Percentiles rank a stretch among this genome's conserved stretches.
These are phyloP conservation scores for Agriotes lineatus DNA, from an alignment of 2,888 invertebrate species.

Conservation along the genomic window DNA sequence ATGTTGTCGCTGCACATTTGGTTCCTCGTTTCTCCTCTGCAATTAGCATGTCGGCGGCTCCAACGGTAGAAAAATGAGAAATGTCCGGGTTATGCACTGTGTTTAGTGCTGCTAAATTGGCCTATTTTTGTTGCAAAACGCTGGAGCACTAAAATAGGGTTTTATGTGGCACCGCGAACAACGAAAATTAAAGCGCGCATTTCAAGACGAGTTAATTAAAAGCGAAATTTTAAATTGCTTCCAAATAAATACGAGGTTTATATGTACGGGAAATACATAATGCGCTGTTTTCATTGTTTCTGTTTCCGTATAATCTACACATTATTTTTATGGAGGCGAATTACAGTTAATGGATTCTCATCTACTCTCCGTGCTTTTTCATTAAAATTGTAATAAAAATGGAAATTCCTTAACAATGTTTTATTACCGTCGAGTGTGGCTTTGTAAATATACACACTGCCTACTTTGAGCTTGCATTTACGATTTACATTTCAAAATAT, in stretches of 20 bases:
- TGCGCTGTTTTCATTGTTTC: constrained; percentile 34
- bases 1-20: constrained; percentile 49
- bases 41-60: constrained; percentile 23
- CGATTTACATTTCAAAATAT: constrained; percentile 23
- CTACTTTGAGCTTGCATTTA: constrained; percentile 19
- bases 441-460: constrained; percentile 23
- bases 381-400: constrained; percentile 60
- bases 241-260: constrained; percentile 22
- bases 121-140: background rate
- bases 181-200: background rate
- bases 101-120: too few relatives aligned
- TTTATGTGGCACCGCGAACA: background rate
- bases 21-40: constrained; percentile 31
- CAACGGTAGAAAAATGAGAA: background rate
- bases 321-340: constrained; percentile 51
- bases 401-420: constrained; percentile 53
- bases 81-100: constrained; percentile 1
- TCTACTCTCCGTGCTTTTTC: constrained; percentile 55
- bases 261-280: background rate
- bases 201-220: constrained; percentile 1
- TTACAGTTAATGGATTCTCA: constrained; percentile 57
- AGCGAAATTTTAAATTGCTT: constrained; percentile 21
- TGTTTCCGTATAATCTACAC: constrained; percentile 52
- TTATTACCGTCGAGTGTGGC: constrained; percentile 31
- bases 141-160: too few relatives aligned